Evolutionary conservation across 2,797 vertebrate species (phyloP), one percentile per base, ranked within the genome.

Genomic region (Pteropus rufus): DNA sequence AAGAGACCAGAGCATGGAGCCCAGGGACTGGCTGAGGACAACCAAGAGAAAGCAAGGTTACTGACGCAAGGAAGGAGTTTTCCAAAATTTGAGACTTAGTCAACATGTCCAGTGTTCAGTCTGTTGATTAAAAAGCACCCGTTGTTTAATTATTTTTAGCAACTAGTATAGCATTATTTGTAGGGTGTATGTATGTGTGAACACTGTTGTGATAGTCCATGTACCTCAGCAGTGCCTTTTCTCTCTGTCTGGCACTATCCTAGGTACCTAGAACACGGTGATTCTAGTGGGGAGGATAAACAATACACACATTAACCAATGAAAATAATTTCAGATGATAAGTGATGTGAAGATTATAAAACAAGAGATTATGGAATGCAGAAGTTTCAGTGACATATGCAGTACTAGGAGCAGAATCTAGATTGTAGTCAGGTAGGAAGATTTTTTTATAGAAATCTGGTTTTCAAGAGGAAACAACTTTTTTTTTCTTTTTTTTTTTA

Each of bases 381-480:
- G 79, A 86, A 76, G 34, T 62, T 24, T 29, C 69, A 9, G 24
- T n/a, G 49, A 41, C 31, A 2, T 34, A 39, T 19, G 69, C 7
- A 26, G 79, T 7, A 34, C n/a, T 19, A 39, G 82, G 76, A 72
- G 46, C 24, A 19, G 54, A 81, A 60, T 89, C 64, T 80, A 69
- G 65, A 36, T 36, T 80, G 26, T 39, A n/a, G 21, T 5, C 62
- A 52, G 31, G 16, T 67, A 60, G 26, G 58, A 26, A 44, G 70
- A 62, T 19, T n/a, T 86, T 86, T 62, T 39, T 10, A 5, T 12
- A 64, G 29, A 75, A 86, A 49, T 49, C 54, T 86, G 36, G 62
- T 73, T 86, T 82, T 89, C 69, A 90, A 90, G 69, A 93, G 44
- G 69, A 96, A 90, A 67, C 31, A 58, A 12, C 65, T 49, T 34